phyloP scores from a whole-genome alignment of 2,113 vertebrate species.

The Verasper variegatus region DNA sequence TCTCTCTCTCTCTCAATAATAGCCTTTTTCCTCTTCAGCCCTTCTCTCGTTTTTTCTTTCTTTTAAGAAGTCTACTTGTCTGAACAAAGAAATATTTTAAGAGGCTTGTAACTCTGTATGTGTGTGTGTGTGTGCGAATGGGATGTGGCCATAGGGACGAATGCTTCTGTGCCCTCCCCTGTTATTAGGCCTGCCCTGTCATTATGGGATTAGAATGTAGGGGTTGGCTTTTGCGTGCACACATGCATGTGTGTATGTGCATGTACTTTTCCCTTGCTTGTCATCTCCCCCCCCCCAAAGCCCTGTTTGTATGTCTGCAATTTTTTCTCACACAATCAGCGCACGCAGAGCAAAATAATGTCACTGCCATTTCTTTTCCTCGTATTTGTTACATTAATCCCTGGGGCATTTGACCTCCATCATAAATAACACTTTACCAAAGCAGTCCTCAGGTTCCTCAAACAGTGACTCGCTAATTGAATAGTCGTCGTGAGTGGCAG shows the following conservation, averaged over 20 bases:
- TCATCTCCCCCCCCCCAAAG: conserved; percentile 40
- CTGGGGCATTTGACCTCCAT: conserved; percentile 67
- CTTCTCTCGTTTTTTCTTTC: conserved; percentile 40
- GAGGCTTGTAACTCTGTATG: conserved; percentile 67
- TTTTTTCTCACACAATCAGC: conserved; percentile 61
- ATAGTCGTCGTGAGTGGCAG: conserved; percentile 44
- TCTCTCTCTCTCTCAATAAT: conserved; percentile 64
- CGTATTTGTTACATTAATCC: conserved; percentile 61
- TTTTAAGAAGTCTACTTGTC: conserved; percentile 74
- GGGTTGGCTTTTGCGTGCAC: conserved; percentile 60
- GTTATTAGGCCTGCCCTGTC: conserved; percentile 84
- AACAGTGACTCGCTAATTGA: conserved; percentile 64
- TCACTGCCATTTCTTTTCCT: conserved; percentile 11
- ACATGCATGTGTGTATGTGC: conserved; percentile 31
- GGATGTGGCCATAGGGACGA: conserved; percentile 67
- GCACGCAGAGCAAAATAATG: conserved; percentile 55
- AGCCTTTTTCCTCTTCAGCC: conserved; percentile 49
- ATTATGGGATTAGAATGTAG: conserved; percentile 82
- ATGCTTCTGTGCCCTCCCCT: conserved; percentile 77
- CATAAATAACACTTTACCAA: conserved; percentile 64
- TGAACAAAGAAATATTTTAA: conserved; percentile 82
- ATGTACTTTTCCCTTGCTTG: conserved; percentile 52
- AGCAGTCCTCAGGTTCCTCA: conserved; percentile 52
- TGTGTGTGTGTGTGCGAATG: conserved; percentile 32
- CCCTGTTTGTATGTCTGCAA: conserved; percentile 58